Conservation (phyloP, 2,113 vertebrate genomes). For the Mustelus asterias region DNA sequence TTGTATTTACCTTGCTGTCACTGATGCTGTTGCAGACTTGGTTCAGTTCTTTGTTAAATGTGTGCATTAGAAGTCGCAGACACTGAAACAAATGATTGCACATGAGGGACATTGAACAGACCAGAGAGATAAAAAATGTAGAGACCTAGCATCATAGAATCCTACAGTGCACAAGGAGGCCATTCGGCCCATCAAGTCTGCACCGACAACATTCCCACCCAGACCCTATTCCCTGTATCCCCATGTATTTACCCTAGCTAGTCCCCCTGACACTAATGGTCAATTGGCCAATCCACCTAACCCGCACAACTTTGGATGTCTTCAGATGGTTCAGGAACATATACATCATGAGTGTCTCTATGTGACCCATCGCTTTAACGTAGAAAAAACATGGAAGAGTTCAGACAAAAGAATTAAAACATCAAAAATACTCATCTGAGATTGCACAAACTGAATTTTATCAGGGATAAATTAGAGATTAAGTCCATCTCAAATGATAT, state of each 20-base stretch:
- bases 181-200: too few species aligned
- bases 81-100: constrained; percentile 60
- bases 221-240: too few species aligned
- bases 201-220: too few species aligned
- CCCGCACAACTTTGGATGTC: too few species aligned
- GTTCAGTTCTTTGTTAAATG: constrained; percentile 88
- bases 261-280: too few species aligned
- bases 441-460: not conserved
- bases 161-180: too few species aligned
- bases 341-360: too few species aligned
- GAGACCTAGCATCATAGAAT: not conserved
- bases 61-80: constrained; percentile 90
- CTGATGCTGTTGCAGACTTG: constrained; percentile 90
- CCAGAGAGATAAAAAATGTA: not conserved
- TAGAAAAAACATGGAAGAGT: too few species aligned
- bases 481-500: not conserved
- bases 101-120: not conserved
- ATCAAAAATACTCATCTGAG: not conserved
- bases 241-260: too few species aligned
- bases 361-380: too few species aligned
- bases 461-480: not conserved
- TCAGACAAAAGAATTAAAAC: not conserved
- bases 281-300: too few species aligned
- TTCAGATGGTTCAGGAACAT: too few species aligned
- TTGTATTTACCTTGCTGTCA: constrained; percentile 79